phyloP scores from a whole-genome alignment of 2,888 invertebrate genomes.

The Agrochola litura region DNA sequence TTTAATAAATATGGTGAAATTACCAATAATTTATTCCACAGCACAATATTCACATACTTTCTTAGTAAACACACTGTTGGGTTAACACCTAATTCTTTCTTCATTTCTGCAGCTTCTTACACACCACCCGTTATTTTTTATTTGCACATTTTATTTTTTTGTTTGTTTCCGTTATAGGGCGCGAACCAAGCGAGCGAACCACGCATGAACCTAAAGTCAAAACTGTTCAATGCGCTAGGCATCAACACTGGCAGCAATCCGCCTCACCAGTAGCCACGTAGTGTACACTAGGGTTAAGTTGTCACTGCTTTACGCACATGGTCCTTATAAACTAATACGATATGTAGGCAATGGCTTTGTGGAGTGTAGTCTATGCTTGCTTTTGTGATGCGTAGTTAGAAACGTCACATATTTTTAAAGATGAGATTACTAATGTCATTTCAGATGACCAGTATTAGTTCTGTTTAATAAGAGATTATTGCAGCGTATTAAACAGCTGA shows the following conservation, averaged over 20 bases:
- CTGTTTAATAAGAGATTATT: constrained; percentile 23
- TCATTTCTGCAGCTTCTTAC: constrained; percentile 58
- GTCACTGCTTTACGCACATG: constrained; percentile 68
- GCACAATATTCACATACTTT: constrained; percentile 22
- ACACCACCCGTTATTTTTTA: constrained; percentile 70
- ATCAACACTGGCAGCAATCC: constrained; percentile 92
- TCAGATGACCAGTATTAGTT: background rate
- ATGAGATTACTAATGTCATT: constrained; percentile 26
- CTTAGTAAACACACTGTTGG: constrained; percentile 18
- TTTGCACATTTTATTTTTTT: constrained; percentile 84
- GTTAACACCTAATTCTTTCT: constrained; percentile 22
- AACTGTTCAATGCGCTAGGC: constrained; percentile 96
- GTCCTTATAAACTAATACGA: constrained; percentile 49
- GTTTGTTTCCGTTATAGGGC: constrained; percentile 91
- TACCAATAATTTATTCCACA: background rate
- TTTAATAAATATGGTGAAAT: background rate
- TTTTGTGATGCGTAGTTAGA: constrained; percentile 20
- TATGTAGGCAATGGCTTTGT: constrained; percentile 48
- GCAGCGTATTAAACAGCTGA: background rate
- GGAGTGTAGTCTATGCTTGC: constrained; percentile 28
- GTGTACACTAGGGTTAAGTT: constrained; percentile 66
- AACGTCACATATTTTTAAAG: background rate
- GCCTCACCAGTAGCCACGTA: constrained; percentile 86
- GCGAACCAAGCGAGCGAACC: constrained; percentile 93
- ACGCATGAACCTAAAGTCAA: constrained; percentile 95